These are phyloP conservation scores for Nycticebus coucang DNA, from an alignment of 2,113 vertebrate species.

Conservation along the genomic window DNA sequence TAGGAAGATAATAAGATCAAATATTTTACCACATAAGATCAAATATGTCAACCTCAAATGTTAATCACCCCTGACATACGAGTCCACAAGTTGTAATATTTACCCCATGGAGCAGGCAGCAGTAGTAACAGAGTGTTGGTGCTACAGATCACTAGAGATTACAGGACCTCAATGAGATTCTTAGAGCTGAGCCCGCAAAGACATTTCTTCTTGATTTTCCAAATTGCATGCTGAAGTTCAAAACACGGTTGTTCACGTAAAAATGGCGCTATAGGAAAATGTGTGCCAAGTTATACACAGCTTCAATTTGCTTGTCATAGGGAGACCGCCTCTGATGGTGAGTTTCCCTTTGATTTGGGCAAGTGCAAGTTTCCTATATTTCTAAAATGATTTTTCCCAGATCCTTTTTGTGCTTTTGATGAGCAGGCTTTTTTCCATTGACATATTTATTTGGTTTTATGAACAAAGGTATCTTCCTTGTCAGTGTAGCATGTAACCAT, in stretches of 20 bases:
- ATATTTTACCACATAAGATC: background rate
- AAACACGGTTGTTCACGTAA: background rate
- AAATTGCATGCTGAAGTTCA: background rate
- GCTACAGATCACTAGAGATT: too few species aligned
- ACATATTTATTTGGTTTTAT: constrained; percentile 28
- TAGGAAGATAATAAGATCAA: constrained; percentile 14
- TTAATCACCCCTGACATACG: background rate
- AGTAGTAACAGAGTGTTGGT: background rate
- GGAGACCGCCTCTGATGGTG: background rate
- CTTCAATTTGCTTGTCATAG: background rate
- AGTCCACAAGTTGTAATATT: background rate
- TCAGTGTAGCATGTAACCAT: background rate
- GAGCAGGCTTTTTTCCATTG: background rate
- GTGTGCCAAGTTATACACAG: background rate
- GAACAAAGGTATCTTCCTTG: constrained; percentile 45
- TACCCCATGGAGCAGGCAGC: background rate
- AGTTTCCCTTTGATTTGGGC: background rate
- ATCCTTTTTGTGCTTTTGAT: constrained; percentile 23
- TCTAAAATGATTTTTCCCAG: constrained; percentile 38
- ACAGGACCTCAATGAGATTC: background rate
- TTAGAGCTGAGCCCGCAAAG: background rate
- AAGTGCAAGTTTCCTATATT: background rate
- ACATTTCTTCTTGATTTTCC: background rate
- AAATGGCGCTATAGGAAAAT: background rate
- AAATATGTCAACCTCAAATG: background rate